Evolutionary conservation across 2,113 vertebrate genomes (phyloP), one percentile per base, ranked within the genome.

Genomic region (Saimiri boliviensis): DNA sequence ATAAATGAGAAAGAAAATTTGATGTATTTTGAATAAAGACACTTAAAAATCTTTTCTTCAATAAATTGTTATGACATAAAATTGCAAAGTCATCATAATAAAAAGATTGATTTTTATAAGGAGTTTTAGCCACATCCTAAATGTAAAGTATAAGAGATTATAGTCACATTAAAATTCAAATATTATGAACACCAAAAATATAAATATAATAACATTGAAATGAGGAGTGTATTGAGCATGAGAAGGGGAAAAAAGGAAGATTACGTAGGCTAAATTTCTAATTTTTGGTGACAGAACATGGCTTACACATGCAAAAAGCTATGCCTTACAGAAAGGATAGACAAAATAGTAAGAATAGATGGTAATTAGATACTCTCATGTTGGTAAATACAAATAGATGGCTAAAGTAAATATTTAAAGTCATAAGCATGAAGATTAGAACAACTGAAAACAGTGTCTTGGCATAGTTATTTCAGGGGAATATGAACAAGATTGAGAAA

Each of bases 1-100:
- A 93, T 17, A 91, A 71, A 68, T 93, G 52, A 91, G 58, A 90
- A 58, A 85, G 63, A 73, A 89, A 94, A 94, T 81, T 37, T 82
- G 23, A 32, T 76, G 77, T 58, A 13, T 1, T 87, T n/a, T 79
- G 27, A 30, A 56, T 68, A 89, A 16, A 81, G 17, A 40, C 14
- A 84, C 56, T 76, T 45, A 89, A n/a, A 68, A 93, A 63, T 19
- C 54, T 85, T 63, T 86, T 20, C 76, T 88, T 81, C 54, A 80
- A 49, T 80, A 91, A 95, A 85, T 11, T 16, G 8, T 52, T 60
- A 84, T 27, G 54, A 25, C 7, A 88, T 45, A 89, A 45, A 88
- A 91, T 63, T 94, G 4, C 12, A 79, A 94, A 95, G 19, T 60
- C 14, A 35, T 66, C 77, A 52, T 79, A 94, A 94, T 90, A 14